These are phyloP conservation scores for mouse (Mus musculus) DNA, from an alignment of 2,113 vertebrate species.

Conservation along the genomic window GRCm39 chr9:86850501-86851000, in stretches of 20 bases:
- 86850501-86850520: not conserved
- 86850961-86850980: not conserved
- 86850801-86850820: conserved; percentile 23
- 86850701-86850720: conserved; percentile 7
- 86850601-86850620: conserved; percentile 32
- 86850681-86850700: not conserved
- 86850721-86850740: conserved; percentile 58
- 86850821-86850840: conserved; percentile 16
- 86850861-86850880: conserved; percentile 10
- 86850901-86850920: not conserved
- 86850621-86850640: not conserved
- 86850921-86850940: not conserved
- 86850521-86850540: not conserved
- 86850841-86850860: not conserved
- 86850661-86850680: not conserved
- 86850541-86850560: not conserved
- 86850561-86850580: not conserved
- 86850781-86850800: conserved; percentile 51
- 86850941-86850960: conserved; percentile 22
- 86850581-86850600: not conserved
- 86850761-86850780: not conserved
- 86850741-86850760: conserved; percentile 8
- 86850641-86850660: conserved; percentile 1
- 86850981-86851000: conserved; percentile 49
- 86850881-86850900: not conserved